These are phyloP conservation scores for Mamestra brassicae DNA, from an alignment of 2,888 invertebrate species.

Conservation along the genomic window DNA sequence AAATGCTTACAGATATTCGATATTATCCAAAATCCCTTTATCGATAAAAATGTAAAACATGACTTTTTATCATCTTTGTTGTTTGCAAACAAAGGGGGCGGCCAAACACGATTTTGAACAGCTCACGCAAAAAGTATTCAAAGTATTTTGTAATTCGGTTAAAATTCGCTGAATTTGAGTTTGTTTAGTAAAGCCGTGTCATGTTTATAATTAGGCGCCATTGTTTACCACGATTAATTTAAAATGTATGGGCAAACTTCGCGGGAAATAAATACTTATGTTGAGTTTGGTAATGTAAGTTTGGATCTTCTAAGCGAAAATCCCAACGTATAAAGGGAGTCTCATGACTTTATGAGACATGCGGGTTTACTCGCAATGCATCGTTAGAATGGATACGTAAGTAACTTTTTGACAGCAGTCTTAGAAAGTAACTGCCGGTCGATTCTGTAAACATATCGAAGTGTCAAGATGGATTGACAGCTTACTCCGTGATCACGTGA, in stretches of 20 bases:
- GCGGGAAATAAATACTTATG: not conserved
- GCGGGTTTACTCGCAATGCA: no score
- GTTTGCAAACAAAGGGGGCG: conserved; percentile 10
- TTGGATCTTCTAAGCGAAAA: no score
- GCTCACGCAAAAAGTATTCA: conserved; percentile 27
- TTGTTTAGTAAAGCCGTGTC: conserved; percentile 34
- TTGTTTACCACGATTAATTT: conserved; percentile 26
- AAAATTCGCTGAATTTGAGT: conserved; percentile 17
- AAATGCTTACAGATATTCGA: not conserved
- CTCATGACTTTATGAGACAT: no score
- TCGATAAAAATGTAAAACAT: conserved; percentile 8
- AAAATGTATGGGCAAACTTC: conserved; percentile 9
- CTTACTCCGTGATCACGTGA: no score
- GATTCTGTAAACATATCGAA: no score
- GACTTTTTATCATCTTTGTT: not conserved
- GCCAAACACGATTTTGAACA: conserved; percentile 5
- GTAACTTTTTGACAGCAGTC: no score
- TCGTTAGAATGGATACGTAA: no score
- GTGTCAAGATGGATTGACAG: no score
- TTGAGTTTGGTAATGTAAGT: not conserved
- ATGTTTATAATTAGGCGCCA: conserved; percentile 38
- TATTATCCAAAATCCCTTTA: not conserved
- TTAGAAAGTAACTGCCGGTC: no score
- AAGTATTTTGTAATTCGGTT: conserved; percentile 33
- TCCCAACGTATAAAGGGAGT: no score